phyloP scores from a whole-genome alignment of 1,140 invertebrate species.

The Ceratosolen fusciceps region DNA sequence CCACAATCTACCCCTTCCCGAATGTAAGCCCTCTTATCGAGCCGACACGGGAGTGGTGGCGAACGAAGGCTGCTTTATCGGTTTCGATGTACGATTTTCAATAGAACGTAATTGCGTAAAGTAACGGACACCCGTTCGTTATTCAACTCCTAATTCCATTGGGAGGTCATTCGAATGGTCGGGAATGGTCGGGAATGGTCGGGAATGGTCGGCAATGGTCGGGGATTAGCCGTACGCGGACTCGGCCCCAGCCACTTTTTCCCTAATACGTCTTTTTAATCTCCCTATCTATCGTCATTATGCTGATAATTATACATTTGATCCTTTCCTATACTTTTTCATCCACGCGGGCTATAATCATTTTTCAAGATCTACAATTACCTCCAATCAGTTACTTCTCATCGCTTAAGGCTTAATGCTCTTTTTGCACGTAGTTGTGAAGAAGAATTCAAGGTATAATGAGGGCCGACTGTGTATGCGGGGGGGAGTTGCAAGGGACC shows the following conservation, averaged over 20 bases:
- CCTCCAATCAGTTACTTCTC: not conserved
- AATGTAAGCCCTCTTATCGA: too few relatives aligned
- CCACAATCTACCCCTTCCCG: too few relatives aligned
- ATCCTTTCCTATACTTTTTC: not conserved
- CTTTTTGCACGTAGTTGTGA: too few relatives aligned
- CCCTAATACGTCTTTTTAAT: not conserved
- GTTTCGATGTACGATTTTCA: slow-evolving; percentile 19
- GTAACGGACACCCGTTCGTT: slow-evolving; percentile 6
- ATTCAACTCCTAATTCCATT: slow-evolving; percentile 15
- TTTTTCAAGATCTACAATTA: slow-evolving; percentile 1
- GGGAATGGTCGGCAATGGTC: too few relatives aligned
- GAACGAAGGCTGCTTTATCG: slow-evolving; percentile 18
- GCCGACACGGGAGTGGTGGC: too few relatives aligned
- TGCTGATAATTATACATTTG: not conserved
- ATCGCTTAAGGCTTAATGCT: not conserved
- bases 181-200: too few relatives aligned
- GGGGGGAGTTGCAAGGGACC: too few relatives aligned
- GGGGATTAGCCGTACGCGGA: too few relatives aligned
- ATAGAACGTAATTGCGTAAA: slow-evolving; percentile 16
- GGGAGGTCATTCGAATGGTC: not conserved
- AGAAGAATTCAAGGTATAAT: too few relatives aligned
- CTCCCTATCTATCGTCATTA: not conserved
- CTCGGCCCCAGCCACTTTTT: not conserved
- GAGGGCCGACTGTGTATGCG: too few relatives aligned
- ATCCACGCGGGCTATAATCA: not conserved